Conservation (phyloP, 2,797 vertebrate species). For the Labroides dimidiatus region DNA sequence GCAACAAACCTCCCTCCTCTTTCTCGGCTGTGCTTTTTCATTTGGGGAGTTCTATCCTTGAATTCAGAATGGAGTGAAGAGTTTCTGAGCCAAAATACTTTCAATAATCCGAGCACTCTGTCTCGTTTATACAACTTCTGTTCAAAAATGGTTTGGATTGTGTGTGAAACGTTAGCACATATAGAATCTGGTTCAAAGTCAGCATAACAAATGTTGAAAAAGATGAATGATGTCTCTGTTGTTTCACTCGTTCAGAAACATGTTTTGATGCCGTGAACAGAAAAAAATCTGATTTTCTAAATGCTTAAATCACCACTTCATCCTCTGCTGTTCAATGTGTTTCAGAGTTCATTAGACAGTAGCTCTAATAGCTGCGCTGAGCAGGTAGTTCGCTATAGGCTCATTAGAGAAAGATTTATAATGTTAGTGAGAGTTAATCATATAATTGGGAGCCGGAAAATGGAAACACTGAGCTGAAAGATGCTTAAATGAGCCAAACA, state of each 20-base stretch:
- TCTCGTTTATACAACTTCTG: too few species aligned
- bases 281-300: too few species aligned
- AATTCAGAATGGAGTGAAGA: neutral
- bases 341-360: neutral
- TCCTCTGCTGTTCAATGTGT: neutral
- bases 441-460: neutral
- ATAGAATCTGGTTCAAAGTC: too few species aligned
- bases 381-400: neutral
- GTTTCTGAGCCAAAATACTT: too few species aligned
- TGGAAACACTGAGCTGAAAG: neutral
- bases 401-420: neutral
- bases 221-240: too few species aligned
- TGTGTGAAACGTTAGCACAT: too few species aligned
- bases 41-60: neutral
- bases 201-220: too few species aligned
- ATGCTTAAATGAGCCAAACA: too few species aligned
- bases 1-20: neutral
- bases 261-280: too few species aligned
- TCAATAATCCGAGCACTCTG: too few species aligned
- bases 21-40: conserved; percentile 5
- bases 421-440: neutral
- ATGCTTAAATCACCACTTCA: neutral
- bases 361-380: neutral
- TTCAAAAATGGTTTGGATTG: too few species aligned
- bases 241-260: too few species aligned